Evolutionary conservation across 1,140 invertebrate species (phyloP).

Genomic region (Holotrichia oblita): DNA sequence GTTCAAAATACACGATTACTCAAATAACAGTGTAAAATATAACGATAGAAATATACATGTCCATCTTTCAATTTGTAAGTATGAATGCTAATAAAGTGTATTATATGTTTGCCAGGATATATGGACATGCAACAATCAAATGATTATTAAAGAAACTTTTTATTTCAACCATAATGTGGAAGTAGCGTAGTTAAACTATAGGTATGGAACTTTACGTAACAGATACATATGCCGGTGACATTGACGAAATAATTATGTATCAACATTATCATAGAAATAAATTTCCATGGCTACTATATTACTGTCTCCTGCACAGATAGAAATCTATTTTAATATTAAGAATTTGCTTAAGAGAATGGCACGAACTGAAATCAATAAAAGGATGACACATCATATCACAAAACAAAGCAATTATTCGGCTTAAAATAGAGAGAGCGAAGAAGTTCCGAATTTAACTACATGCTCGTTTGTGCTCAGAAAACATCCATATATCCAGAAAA

Average conservation of each 20-base stretch:
- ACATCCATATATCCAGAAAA: too few relatives aligned
- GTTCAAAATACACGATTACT: too few relatives aligned
- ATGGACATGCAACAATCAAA: not conserved
- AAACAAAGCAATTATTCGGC: not conserved
- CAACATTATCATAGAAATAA: not conserved
- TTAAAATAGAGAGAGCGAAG: not conserved
- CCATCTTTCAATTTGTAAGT: too few relatives aligned
- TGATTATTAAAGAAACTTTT: too few relatives aligned
- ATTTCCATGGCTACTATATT: not conserved
- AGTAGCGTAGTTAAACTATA: not conserved
- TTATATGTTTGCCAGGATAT: too few relatives aligned
- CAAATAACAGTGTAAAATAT: too few relatives aligned
- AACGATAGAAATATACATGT: too few relatives aligned
- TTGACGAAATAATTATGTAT: constrained; percentile 4
- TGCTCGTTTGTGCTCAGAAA: too few relatives aligned
- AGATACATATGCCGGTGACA: not conserved
- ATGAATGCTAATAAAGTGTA: too few relatives aligned
- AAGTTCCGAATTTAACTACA: too few relatives aligned
- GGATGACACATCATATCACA: constrained; percentile 1
- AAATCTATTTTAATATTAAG: not conserved
- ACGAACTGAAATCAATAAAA: not conserved
- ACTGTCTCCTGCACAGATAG: not conserved
- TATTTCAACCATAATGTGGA: too few relatives aligned
- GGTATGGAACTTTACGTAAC: not conserved
- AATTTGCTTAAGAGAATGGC: not conserved